These are phyloP conservation scores for Notospermus geniculatus DNA, from an alignment of 1,140 invertebrate genomes.

Conservation along the genomic window DNA sequence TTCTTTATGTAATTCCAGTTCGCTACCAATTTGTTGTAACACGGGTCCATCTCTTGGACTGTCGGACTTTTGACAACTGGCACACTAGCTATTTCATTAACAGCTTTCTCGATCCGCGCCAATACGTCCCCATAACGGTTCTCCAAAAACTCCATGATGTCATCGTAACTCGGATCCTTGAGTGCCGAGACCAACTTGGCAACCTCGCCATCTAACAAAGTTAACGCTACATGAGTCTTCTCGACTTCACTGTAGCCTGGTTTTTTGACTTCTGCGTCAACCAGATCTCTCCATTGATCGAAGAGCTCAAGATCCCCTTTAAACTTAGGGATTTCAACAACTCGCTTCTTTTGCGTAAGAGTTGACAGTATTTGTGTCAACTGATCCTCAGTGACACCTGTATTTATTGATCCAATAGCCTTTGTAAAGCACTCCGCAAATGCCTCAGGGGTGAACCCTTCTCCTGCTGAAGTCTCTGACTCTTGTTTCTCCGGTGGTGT, in stretches of 20 bases:
- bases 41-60: neutral
- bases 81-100: constrained; percentile 2
- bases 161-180: neutral
- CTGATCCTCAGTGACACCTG: no score
- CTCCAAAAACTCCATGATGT: neutral
- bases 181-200: neutral
- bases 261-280: no score
- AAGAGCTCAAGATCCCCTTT: neutral
- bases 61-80: neutral
- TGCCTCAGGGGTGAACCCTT: no score
- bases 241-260: neutral
- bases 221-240: neutral
- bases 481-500: no score
- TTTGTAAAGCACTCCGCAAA: no score
- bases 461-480: neutral
- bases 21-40: neutral
- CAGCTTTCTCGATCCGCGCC: neutral
- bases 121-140: neutral
- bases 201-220: neutral
- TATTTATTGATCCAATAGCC: no score
- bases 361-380: neutral
- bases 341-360: no score
- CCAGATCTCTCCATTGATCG: neutral
- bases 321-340: no score
- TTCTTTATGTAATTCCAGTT: neutral